Evolutionary conservation across 1,140 invertebrate species (phyloP), one percentile per base, ranked within the genome.

Genomic region (Dufourea novaeangliae): DNA sequence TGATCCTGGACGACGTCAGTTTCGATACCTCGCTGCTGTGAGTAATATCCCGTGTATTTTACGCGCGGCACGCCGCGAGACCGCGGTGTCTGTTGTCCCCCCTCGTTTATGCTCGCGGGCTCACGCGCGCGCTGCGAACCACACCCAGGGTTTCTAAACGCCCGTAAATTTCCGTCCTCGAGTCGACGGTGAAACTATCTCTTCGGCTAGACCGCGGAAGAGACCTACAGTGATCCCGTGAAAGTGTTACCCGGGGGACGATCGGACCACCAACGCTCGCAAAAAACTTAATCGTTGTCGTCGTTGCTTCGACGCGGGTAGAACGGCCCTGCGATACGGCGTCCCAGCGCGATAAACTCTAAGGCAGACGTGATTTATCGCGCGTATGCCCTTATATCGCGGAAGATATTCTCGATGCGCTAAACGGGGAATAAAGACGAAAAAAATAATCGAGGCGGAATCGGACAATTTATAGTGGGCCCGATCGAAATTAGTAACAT

Each of bases 141-240:
- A 87, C 88, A 87, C 86, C 88, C 86, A 80, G 84, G 79, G 78
- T 83, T 84, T 82, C 88, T 88, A 88, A 88, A 88, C 87, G 86
- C 79, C 78, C 88, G 84, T 89, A 89, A 89, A 88, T 88, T 87
- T 88, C 80, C 68, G 32, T 67, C 68, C 75, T 85, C 77, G 32
- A n/a, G n/a, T 68, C 71, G 78, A 82, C 77, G 75, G 77, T 70
- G 83, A 87, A 83, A 85, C 75, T 82, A 78, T 85, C 74, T 68
- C 84, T n/a, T 81, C 77, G 83, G 84, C 84, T 85, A 85, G 78
- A 41, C 78, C 54, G 72, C 83, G 84, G 80, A 82, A 75, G 73
- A 73, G 61, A 32, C 70, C 17, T 12, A 44, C 39, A 56, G 52
- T 14, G 66, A n/a, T 39, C 79, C 80, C 79, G 82, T 87, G 86